Conservation (phyloP, 2,797 vertebrate species). For the Schizopygopsis pylzovi region DNA sequence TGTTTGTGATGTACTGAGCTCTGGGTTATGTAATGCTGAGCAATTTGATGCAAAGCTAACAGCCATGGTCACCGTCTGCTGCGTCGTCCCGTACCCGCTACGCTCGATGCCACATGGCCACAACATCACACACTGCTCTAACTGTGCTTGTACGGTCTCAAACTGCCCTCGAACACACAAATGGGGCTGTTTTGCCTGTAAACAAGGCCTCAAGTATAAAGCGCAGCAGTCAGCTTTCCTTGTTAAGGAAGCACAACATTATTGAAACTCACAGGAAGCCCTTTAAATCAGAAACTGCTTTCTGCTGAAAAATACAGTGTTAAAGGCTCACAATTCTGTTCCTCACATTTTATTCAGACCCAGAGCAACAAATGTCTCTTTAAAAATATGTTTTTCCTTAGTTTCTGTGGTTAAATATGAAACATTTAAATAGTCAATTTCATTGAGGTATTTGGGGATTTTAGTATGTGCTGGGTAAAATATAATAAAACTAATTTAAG, state of each 20-base stretch:
- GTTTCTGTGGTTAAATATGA: background rate
- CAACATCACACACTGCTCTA: conserved; percentile 33
- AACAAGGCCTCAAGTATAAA: conserved; percentile 59
- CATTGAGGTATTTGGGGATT: background rate
- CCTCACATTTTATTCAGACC: background rate
- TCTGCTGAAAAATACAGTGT: background rate
- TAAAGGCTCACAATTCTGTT: background rate
- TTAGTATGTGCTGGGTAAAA: background rate
- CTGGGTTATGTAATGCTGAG: conserved; percentile 75
- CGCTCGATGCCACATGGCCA: background rate
- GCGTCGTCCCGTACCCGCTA: conserved; percentile 20
- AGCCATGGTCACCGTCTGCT: conserved; percentile 59
- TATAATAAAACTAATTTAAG: background rate
- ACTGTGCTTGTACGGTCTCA: conserved; percentile 38
- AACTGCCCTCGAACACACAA: conserved; percentile 18
- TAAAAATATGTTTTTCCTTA: background rate
- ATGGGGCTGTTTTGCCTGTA: conserved; percentile 52
- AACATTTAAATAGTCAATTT: background rate
- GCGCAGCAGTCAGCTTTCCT: conserved; percentile 1
- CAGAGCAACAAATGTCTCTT: background rate
- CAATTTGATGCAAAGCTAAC: conserved; percentile 63
- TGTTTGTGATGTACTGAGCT: conserved; percentile 62
- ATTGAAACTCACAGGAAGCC: conserved; percentile 1
- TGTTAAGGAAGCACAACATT: conserved; percentile 3
- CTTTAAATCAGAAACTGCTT: conserved; percentile 24